Base-by-base conservation (phyloP, 2,113 vertebrate species). In the Megaceryle maxima region DNA sequence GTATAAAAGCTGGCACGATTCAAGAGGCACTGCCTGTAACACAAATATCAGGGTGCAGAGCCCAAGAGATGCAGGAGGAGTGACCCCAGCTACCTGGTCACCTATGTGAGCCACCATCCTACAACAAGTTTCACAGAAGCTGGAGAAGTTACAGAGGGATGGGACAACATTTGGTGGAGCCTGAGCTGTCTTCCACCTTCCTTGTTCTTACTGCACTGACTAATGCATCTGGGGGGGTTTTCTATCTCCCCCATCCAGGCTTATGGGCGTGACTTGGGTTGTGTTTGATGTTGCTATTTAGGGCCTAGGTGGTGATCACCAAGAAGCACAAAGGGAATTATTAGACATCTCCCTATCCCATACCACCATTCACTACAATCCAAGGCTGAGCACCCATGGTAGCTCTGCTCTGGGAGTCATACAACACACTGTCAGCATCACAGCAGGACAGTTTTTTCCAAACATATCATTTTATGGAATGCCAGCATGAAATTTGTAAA, bases 81-180 rank as follows among this genome's bases (percentile, higher is more conserved):
- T 0, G 3, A 1, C 11, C 37, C 59, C 12, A 1, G 18, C 3
- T 39, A 12, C 0, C 0, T 13, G 14, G 12, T 41, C 44, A 31
- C 16, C 19, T 55, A 6, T 1, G 1, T 1, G 28, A 77, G n/a
- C 16, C 59, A 59, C n/a, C 39, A 4, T 41, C 76, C 76, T 18
- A 14, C 16, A 24, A 0, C 35, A 62, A 50, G 0, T 25, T 22
- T 56, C 25, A 50, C 78, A 28, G 44, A 39, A 43, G 59, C 55
- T 33, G 29, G 35, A 88, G 37, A 37, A 67, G 46, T 2, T 16
- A 5, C 39, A 44, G 50, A 43, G 79, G 15, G 43, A 33, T 28
- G 60, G 60, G 57, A 4, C 25, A 10, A 0, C 11, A 6, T 21
- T 10, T 44, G 41, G 9, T 0, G 48, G 28, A 57, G 24, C 6